Evolutionary conservation across 2,797 vertebrate genomes (phyloP), one percentile per base, ranked within the genome.

Genomic region (Rhincodon typus): DNA sequence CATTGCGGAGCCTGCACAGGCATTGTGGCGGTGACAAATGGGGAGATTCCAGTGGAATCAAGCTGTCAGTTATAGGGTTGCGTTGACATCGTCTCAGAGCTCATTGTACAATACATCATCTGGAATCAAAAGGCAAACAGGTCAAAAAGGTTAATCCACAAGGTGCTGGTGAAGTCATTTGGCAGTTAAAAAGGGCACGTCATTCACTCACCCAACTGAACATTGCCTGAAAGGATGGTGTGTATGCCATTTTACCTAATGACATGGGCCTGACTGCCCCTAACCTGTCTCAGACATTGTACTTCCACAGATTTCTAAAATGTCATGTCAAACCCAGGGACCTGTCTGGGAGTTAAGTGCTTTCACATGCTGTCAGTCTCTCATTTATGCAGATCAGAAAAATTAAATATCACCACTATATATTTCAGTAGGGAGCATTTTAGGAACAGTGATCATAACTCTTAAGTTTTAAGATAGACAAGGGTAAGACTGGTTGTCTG

Each of bases 1-100:
- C 99, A 99, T 98, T 99, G 99, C 97, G 99, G 99, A 97, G 99
- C 99, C 99, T 99, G 99, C 97, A 99, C 99, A 97, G 99, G 99
- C 99, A 99, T 99, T 98, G 98, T 97, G 97, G 97, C 98, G 96
- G 97, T 72, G 94, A 95, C 5, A 46, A 74, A 53, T 70, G 69
- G 67, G 69, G 25, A 72, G 91, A 66, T 95, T 70, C 94, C 94
- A 50, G 46, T 70, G 66, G n/a, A 72, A n/a, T 94, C 67, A 74
- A 46, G 38, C 46, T 25, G 94, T 95, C 38, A 70, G 93, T 72
- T 50, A 94, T 15, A 46, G 42, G 46, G 53, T 72, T 3, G 38
- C 7, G 23, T 67, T n/a, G 21, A 38, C 62, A 67, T 94, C 25
- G 67, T 94, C 69, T 72, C 38, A 50, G 69, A 62, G 93, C 67